Evolutionary conservation across 2,888 invertebrate species (phyloP), one percentile per base, ranked within the genome.

Genomic region (Pristionchus fissidentatus): DNA sequence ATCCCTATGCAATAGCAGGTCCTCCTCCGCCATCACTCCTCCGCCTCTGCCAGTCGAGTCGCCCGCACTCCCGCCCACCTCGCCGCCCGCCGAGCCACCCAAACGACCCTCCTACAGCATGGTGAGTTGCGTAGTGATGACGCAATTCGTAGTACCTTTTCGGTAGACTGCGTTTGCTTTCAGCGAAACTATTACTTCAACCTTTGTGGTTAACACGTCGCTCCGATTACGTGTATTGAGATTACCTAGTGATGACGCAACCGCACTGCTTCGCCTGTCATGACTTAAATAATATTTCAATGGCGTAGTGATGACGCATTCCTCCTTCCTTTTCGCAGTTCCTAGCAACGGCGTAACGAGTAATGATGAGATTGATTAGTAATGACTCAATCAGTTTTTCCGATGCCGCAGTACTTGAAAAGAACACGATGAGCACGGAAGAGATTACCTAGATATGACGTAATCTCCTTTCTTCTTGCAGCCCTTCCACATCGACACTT

Each of bases 401-500:
- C 19, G 10, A 19, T 15, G 13, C 10, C 19, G 52, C 52, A 15
- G 19, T 49, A 15, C 13, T 49, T 49, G 52, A 49, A 49, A 19
- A 49, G 52, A n/a, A n/a, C n/a, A n/a, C n/a, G 10, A 10, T 83
- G 35, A 41, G 49, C 52, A 38, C 26, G 19, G 84, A 84, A 22
- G n/a, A n/a, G n/a, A n/a, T 62, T 62, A 35, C 15, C 3, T 29
- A 62, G 19, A 32, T 29, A 62, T 32, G 62, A 35, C 10, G 15
- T 0, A 62, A 62, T 15, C 32, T 49, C 82, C 3, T 35, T n/a
- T 41, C 26, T 26, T n/a, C 49, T 82, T 84, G 7, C 84, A 86
- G 81, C 86, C 86, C 55, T 85, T 90, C 79, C 86, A 88, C 84
- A 91, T 91, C 82, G 91, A 91, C 80, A 89, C 90, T 8, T 87